These are phyloP conservation scores for Dipodomys ordii DNA, from an alignment of 2,113 vertebrate genomes.

Conservation along the genomic window DNA sequence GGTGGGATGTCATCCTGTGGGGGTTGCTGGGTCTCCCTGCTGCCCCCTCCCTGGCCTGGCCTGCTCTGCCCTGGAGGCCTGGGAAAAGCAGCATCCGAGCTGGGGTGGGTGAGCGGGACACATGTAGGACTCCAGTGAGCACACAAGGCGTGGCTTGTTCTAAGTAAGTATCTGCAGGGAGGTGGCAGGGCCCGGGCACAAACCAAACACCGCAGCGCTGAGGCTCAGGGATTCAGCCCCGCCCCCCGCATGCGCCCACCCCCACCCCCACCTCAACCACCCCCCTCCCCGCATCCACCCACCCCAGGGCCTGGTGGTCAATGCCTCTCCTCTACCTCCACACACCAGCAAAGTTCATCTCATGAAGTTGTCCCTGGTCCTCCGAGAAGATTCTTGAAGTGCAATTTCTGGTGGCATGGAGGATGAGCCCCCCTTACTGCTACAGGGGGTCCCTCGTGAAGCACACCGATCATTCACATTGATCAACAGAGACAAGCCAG, in stretches of 20 bases:
- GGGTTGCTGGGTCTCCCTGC: background rate
- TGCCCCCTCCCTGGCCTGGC: too few species aligned
- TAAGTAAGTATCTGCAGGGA: accelerated
- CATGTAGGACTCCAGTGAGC: accelerated
- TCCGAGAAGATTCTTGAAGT: background rate
- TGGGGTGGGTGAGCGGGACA: background rate
- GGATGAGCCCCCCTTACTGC: background rate
- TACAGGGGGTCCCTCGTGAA: background rate
- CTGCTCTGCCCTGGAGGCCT: background rate
- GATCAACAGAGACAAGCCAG: background rate
- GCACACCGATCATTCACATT: accelerated
- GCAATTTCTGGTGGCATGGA: background rate
- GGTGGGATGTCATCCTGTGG: background rate
- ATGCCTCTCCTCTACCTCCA: accelerated
- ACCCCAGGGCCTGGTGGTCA: too few species aligned
- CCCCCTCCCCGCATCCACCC: too few species aligned
- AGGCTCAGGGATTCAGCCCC: too few species aligned
- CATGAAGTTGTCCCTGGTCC: background rate
- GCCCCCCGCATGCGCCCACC: too few species aligned
- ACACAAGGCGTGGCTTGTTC: accelerated
- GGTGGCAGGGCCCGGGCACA: accelerated
- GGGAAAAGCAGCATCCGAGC: too few species aligned
- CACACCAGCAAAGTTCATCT: accelerated
- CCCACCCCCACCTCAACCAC: too few species aligned
- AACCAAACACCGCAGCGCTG: accelerated